phyloP scores from a whole-genome alignment of 2,888 invertebrate species.

The Drosophila tanythrix region DNA sequence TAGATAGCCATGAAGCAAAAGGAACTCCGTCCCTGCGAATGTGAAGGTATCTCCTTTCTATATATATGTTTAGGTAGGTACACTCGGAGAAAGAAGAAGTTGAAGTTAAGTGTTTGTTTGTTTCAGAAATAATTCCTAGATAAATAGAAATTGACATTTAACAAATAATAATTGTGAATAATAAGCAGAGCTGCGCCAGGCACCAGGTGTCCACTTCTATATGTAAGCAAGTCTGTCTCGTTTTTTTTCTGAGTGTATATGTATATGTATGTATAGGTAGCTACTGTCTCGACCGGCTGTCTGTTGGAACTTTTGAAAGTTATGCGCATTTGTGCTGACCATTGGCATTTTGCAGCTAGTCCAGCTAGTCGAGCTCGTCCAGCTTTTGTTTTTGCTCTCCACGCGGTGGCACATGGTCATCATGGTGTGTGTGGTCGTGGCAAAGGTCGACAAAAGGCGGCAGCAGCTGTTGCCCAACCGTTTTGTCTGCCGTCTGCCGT shows the following conservation, averaged over 20 bases:
- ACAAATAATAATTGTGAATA: too few relatives aligned
- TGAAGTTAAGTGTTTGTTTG: neutral
- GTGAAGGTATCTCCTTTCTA: slow-evolving; percentile 43
- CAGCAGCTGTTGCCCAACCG: slow-evolving; percentile 72
- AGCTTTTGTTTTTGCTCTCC: slow-evolving; percentile 72
- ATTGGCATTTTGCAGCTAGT: slow-evolving; percentile 73
- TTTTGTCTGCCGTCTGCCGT: slow-evolving; percentile 67
- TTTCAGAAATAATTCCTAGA: too few relatives aligned
- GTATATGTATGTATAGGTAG: slow-evolving; percentile 44
- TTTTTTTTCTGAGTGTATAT: neutral
- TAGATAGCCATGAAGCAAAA: slow-evolving; percentile 53
- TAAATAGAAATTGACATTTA: too few relatives aligned
- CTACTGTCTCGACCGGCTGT: slow-evolving; percentile 56
- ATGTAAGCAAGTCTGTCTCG: neutral
- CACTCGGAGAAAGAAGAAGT: neutral
- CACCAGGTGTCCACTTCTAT: too few relatives aligned
- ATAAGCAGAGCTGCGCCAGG: too few relatives aligned
- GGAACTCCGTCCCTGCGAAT: slow-evolving; percentile 16
- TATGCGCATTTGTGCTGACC: slow-evolving; percentile 80
- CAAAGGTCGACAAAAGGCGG: slow-evolving; percentile 66
- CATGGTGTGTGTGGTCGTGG: slow-evolving; percentile 32
- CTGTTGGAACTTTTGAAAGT: slow-evolving; percentile 71
- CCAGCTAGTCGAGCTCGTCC: slow-evolving; percentile 3
- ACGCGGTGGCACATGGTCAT: slow-evolving; percentile 2
- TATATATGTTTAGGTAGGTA: neutral